Evolutionary conservation across 2,888 invertebrate species (phyloP).

Genomic region (Craniophora ligustri): DNA sequence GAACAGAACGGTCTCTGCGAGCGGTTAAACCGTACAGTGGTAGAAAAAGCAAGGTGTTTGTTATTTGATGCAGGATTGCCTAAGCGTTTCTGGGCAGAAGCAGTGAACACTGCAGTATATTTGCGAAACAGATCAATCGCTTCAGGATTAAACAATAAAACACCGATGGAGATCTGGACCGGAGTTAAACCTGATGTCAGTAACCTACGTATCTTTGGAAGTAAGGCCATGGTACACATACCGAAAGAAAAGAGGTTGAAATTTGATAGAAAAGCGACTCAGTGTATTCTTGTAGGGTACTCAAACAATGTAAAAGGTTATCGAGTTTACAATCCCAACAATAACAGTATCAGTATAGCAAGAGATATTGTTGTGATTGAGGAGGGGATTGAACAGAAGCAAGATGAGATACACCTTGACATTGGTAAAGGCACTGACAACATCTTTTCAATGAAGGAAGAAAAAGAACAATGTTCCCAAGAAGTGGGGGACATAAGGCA

Average conservation of each 20-base stretch:
- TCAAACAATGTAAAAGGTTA: not conserved
- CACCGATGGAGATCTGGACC: slow-evolving; percentile 13
- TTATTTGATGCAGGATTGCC: slow-evolving; percentile 3
- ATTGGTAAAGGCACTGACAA: not conserved
- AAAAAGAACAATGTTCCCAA: no score
- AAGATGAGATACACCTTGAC: not conserved
- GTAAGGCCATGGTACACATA: not conserved
- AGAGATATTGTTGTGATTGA: no score
- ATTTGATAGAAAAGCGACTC: not conserved
- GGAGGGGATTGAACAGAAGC: not conserved
- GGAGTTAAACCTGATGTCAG: slow-evolving; percentile 13
- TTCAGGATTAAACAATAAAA: not conserved
- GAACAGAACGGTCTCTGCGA: slow-evolving; percentile 12
- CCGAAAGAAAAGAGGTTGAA: not conserved
- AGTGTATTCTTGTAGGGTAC: not conserved
- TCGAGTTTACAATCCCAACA: not conserved
- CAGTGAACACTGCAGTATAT: slow-evolving; percentile 8
- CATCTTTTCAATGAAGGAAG: no score
- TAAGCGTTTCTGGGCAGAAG: slow-evolving; percentile 11
- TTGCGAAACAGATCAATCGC: slow-evolving; percentile 5
- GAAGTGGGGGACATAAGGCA: no score
- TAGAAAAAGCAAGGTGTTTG: slow-evolving; percentile 1
- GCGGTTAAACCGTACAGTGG: slow-evolving; percentile 1
- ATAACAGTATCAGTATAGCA: not conserved
- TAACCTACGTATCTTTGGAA: slow-evolving; percentile 11